Conservation (phyloP, 2,888 invertebrate genomes). For the Chrysomela aeneicollis region DNA sequence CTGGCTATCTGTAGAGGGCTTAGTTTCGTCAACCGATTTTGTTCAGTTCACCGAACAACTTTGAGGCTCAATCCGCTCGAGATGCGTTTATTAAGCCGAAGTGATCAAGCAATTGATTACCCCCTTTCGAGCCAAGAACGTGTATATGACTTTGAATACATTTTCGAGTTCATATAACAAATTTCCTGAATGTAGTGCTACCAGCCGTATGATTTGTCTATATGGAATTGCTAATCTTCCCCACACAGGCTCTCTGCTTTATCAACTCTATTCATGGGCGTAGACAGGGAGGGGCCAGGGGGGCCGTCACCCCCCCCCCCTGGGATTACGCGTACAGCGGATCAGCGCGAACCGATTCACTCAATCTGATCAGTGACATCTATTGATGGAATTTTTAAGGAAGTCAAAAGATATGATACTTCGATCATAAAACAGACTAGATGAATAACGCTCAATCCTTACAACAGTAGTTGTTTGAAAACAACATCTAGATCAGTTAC, state of each 20-base stretch:
- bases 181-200: constrained; percentile 44
- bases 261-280: background rate
- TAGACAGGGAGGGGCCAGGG: no score
- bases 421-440: no score
- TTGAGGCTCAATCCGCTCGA: constrained; percentile 37
- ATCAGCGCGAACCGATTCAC: no score
- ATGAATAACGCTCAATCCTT: no score
- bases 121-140: constrained; percentile 50
- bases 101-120: constrained; percentile 55
- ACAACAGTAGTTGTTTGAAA: no score
- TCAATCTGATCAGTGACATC: no score
- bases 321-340: no score
- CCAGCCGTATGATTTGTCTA: constrained; percentile 44
- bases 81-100: constrained; percentile 41
- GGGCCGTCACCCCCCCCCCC: no score
- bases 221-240: constrained; percentile 33
- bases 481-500: no score
- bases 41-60: constrained; percentile 49
- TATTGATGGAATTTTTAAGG: no score
- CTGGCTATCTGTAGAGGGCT: constrained; percentile 11
- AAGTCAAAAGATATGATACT: no score
- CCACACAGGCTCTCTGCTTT: constrained; percentile 25
- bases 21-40: constrained; percentile 45
- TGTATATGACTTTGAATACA: constrained; percentile 48
- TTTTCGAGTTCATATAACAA: constrained; percentile 45